Conservation (phyloP, 2,888 invertebrate species). For the Eupithecia subfuscata region DNA sequence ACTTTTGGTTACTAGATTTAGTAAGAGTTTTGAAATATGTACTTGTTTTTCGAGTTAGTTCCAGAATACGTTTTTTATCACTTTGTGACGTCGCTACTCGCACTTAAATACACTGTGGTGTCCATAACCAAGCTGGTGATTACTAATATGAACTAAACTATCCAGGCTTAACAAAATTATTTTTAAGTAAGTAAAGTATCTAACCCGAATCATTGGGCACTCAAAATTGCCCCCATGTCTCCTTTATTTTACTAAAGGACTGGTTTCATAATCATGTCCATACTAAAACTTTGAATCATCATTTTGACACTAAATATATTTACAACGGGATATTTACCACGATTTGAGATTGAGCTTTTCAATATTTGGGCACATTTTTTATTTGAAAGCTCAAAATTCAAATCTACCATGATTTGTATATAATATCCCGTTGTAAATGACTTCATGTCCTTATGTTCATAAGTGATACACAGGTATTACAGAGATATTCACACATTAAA, state of each 20-base stretch:
- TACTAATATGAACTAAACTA: slow-evolving; percentile 1
- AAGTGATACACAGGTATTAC: too few species aligned
- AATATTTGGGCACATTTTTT: too few species aligned
- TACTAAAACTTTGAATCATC: too few species aligned
- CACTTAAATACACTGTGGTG: slow-evolving; percentile 47
- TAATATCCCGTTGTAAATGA: too few species aligned
- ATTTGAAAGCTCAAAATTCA: too few species aligned
- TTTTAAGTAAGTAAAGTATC: background rate
- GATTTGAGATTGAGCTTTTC: too few species aligned
- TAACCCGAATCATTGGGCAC: background rate
- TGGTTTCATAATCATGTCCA: background rate
- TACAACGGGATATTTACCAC: too few species aligned
- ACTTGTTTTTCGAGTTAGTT: background rate
- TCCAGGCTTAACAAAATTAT: background rate
- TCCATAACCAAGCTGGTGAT: slow-evolving; percentile 14
- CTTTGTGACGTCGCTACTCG: slow-evolving; percentile 51
- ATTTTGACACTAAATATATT: too few species aligned
- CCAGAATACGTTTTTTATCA: background rate
- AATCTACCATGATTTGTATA: too few species aligned
- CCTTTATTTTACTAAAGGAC: background rate
- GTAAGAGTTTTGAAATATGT: background rate
- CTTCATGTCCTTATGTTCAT: too few species aligned
- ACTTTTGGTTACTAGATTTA: background rate
- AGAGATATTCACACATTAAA: too few species aligned
- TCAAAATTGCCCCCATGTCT: background rate